A percentile compares a stretch with the other conserved stretches of the same genome.
Evolutionary conservation across 2,113 vertebrate genomes (phyloP).

Genomic region (Psophia crepitans): DNA sequence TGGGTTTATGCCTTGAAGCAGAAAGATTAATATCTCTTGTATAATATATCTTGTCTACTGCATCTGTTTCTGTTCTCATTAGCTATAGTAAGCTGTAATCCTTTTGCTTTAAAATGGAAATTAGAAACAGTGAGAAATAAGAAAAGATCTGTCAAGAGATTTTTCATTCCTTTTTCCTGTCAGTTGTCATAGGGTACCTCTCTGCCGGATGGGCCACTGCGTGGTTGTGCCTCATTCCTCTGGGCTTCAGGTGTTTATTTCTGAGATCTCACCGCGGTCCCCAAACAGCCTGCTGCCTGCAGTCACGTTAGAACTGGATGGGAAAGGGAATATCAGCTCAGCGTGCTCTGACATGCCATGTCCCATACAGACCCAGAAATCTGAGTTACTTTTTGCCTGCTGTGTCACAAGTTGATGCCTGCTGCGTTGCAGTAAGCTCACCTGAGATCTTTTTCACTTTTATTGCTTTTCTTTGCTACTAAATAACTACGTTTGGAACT

Average conservation of each 20-base stretch:
- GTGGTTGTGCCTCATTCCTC: not conserved
- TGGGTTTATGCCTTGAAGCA: constrained; percentile 27
- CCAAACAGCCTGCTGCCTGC: not conserved
- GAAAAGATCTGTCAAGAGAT: not conserved
- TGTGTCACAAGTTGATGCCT: not conserved
- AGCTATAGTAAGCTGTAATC: not conserved
- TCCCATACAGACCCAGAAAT: not conserved
- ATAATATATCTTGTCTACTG: constrained; percentile 23
- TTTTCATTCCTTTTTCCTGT: not conserved
- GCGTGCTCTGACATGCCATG: not conserved
- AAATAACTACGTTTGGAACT: not conserved
- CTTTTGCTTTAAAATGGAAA: constrained; percentile 37
- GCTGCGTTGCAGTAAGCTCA: not conserved
- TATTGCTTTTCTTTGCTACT: not conserved
- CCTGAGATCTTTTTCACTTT: not conserved
- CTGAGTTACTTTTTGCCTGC: not conserved
- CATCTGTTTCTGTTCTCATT: constrained; percentile 42
- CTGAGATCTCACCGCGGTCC: rapidly evolving
- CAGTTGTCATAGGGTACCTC: not conserved
- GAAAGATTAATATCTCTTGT: constrained; percentile 20
- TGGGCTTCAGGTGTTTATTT: not conserved
- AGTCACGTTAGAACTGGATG: not conserved
- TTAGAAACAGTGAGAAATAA: not conserved
- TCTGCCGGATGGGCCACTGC: not conserved
- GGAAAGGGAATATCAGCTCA: not conserved